Conservation (phyloP, 2,113 vertebrate species). For the Percopsis transmontana region DNA sequence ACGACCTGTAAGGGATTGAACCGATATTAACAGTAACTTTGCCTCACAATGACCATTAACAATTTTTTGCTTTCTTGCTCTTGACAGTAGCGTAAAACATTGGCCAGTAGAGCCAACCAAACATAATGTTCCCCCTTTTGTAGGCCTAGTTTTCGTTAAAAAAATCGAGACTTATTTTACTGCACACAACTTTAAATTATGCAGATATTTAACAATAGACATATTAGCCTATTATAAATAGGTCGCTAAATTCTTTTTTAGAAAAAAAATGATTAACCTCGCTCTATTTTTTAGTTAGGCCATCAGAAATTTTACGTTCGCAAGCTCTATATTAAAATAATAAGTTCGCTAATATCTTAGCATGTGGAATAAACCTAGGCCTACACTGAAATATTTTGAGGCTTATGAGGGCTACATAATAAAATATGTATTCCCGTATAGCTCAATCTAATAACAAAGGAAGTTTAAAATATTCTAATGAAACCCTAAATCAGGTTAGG, state of each 20-base stretch:
- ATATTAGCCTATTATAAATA: too few relatives aligned
- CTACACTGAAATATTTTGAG: neutral
- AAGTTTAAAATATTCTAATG: conserved; percentile 33
- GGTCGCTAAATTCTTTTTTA: too few relatives aligned
- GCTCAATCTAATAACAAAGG: conserved; percentile 6
- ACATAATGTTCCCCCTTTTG: neutral
- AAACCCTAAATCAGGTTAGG: conserved; percentile 31
- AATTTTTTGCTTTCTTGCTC: conserved; percentile 59
- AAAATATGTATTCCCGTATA: too few relatives aligned
- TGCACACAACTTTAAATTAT: too few relatives aligned
- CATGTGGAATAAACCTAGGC: neutral
- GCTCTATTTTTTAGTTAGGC: too few relatives aligned
- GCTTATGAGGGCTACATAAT: too few relatives aligned
- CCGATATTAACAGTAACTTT: conserved; percentile 68
- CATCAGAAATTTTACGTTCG: neutral
- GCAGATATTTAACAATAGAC: too few relatives aligned
- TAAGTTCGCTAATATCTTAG: neutral
- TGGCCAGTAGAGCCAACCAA: conserved; percentile 6
- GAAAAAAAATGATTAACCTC: too few relatives aligned
- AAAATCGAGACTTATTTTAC: neutral
- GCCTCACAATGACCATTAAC: conserved; percentile 66
- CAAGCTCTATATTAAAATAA: neutral
- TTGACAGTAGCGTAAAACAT: conserved; percentile 25
- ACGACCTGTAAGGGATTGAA: conserved; percentile 72
- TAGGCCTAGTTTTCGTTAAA: neutral